Evolutionary conservation across 2,888 invertebrate genomes (phyloP).

Genomic region (Perdita meconis): DNA sequence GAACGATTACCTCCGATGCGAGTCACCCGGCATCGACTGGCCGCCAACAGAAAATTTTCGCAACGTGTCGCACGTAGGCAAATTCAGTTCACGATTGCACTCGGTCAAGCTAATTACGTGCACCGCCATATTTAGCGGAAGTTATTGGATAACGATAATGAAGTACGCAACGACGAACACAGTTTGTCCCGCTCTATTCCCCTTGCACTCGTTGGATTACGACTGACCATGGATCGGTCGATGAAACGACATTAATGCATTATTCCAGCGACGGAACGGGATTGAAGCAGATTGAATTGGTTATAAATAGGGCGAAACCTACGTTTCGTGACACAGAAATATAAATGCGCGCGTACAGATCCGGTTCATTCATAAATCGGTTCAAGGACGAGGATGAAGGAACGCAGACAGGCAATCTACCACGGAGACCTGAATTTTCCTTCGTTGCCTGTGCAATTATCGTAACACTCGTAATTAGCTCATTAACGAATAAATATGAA

Average conservation of each 20-base stretch:
- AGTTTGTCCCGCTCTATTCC: not conserved
- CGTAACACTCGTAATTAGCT: too few relatives aligned
- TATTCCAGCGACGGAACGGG: conserved; percentile 13
- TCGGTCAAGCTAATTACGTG: conserved; percentile 28
- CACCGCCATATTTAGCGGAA: conserved; percentile 40
- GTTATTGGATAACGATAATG: conserved; percentile 60
- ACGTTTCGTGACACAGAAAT: conserved; percentile 35
- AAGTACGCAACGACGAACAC: conserved; percentile 31
- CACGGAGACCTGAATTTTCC: conserved; percentile 6
- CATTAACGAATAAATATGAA: too few relatives aligned
- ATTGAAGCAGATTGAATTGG: conserved; percentile 34
- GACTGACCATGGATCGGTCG: conserved; percentile 22
- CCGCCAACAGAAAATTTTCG: conserved; percentile 12
- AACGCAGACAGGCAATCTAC: conserved; percentile 1
- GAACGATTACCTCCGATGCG: not conserved
- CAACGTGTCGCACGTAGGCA: conserved; percentile 19
- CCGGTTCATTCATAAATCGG: conserved; percentile 43
- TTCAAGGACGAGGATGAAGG: conserved; percentile 12
- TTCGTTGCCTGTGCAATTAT: not conserved
- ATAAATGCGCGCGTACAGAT: conserved; percentile 15
- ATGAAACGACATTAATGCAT: conserved; percentile 19
- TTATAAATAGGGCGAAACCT: conserved; percentile 32
- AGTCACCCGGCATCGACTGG: not conserved
- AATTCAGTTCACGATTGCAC: conserved; percentile 19
- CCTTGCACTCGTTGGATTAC: conserved; percentile 19